phyloP scores from a whole-genome alignment of 2,888 invertebrate species.

The Euplagia quadripunctaria region DNA sequence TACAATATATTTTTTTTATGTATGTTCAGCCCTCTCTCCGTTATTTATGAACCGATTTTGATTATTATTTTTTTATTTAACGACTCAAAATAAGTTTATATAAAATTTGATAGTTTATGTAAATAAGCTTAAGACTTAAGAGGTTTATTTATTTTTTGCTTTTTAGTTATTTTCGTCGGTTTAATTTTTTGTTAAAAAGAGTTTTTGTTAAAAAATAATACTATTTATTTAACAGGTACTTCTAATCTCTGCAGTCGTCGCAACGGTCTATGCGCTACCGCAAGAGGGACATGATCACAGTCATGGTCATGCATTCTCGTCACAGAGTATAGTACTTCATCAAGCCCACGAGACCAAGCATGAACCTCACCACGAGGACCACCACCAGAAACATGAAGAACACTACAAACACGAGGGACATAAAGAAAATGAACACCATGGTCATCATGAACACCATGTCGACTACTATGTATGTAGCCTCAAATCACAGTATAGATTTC shows the following conservation, averaged over 20 bases:
- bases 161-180: no score
- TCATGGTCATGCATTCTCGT: constrained; percentile 59
- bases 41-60: no score
- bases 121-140: no score
- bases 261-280: constrained; percentile 35
- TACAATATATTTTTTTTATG: no score
- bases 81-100: no score
- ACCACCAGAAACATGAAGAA: constrained; percentile 14
- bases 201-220: no score
- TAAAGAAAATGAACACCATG: constrained; percentile 8
- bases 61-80: no score
- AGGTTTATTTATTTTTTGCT: no score
- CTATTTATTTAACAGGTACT: constrained; percentile 25
- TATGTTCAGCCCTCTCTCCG: no score
- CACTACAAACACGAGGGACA: constrained; percentile 26
- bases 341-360: constrained; percentile 44
- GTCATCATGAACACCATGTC: constrained; percentile 33
- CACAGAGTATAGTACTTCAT: constrained; percentile 64
- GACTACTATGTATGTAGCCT: constrained; percentile 56
- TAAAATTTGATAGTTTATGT: no score
- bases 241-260: constrained; percentile 27
- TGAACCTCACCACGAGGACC: constrained; percentile 18
- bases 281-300: constrained; percentile 41
- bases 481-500: no score
- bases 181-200: no score